Conservation (phyloP, 2,888 invertebrate species). For the Noctua pronuba region DNA sequence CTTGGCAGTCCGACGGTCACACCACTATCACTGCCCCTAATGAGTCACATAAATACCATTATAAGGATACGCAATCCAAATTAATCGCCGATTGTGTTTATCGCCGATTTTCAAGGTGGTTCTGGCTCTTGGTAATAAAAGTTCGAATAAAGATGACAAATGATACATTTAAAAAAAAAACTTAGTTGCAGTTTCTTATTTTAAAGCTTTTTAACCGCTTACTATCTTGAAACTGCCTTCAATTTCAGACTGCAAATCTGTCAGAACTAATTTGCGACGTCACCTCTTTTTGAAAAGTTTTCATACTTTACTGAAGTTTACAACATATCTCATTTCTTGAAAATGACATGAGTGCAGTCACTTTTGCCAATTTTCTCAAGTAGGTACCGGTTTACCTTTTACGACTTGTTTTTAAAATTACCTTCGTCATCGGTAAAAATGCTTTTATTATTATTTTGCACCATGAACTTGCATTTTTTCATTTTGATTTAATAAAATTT, state of each 20-base stretch:
- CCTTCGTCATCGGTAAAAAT: not conserved
- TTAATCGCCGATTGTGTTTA: too few relatives aligned
- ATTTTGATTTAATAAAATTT: not conserved
- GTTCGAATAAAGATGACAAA: slow-evolving; percentile 9
- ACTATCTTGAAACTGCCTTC: slow-evolving; percentile 11
- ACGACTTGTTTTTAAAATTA: not conserved
- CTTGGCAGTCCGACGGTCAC: too few relatives aligned
- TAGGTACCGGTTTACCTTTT: not conserved
- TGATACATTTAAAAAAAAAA: not conserved
- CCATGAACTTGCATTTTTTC: not conserved
- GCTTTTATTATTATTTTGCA: not conserved
- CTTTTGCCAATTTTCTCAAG: not conserved
- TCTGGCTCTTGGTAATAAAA: not conserved
- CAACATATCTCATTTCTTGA: slow-evolving; percentile 15
- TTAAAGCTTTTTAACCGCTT: not conserved
- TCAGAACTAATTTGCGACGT: slow-evolving; percentile 26
- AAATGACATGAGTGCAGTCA: slow-evolving; percentile 10
- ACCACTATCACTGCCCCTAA: too few relatives aligned
- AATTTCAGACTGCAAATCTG: slow-evolving; percentile 23
- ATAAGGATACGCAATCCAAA: not conserved
- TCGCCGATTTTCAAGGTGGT: not conserved
- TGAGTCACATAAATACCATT: not conserved
- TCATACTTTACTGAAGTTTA: slow-evolving; percentile 25
- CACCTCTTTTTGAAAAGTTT: slow-evolving; percentile 21
- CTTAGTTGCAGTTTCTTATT: not conserved